phyloP scores from a whole-genome alignment of 1,140 invertebrate species.

The Drosophila funebris region DNA sequence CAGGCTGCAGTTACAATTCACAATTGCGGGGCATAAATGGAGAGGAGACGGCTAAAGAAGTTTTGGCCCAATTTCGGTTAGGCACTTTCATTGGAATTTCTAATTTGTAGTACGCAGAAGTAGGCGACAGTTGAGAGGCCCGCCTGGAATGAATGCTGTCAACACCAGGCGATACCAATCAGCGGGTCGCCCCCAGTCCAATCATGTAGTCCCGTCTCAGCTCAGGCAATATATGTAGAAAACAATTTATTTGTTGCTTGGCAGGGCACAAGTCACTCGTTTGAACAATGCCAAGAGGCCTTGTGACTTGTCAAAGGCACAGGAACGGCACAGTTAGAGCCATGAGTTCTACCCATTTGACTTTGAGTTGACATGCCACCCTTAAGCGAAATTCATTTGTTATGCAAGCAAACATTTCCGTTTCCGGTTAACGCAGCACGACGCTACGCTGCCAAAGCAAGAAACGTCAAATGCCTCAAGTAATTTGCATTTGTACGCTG shows the following conservation, averaged over 20 bases:
- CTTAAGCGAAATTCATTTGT: slow-evolving; percentile 72
- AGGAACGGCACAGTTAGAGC: not conserved
- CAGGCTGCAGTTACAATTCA: slow-evolving; percentile 48
- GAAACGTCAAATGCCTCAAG: slow-evolving; percentile 65
- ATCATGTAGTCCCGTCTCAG: not conserved
- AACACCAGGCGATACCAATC: slow-evolving; percentile 68
- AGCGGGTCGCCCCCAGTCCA: slow-evolving; percentile 22
- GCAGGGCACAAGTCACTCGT: slow-evolving; percentile 33
- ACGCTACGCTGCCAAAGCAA: slow-evolving; percentile 25
- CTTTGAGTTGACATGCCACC: slow-evolving; percentile 41
- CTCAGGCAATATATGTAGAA: slow-evolving; percentile 61
- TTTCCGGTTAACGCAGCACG: slow-evolving; percentile 74
- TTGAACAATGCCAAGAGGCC: slow-evolving; percentile 65
- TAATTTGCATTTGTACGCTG: slow-evolving; percentile 68
- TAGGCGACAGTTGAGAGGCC: slow-evolving; percentile 38
- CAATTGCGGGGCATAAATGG: too few relatives aligned
- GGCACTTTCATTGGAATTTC: slow-evolving; percentile 48
- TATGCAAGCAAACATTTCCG: slow-evolving; percentile 77
- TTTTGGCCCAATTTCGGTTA: slow-evolving; percentile 30
- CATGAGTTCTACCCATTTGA: not conserved
- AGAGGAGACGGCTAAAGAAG: not conserved
- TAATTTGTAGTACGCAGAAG: slow-evolving; percentile 31
- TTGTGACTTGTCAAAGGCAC: slow-evolving; percentile 64
- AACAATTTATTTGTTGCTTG: slow-evolving; percentile 68
- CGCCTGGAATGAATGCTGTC: slow-evolving; percentile 57